phyloP scores from a whole-genome alignment of 2,888 invertebrate species.

The Lysandra bellargus region DNA sequence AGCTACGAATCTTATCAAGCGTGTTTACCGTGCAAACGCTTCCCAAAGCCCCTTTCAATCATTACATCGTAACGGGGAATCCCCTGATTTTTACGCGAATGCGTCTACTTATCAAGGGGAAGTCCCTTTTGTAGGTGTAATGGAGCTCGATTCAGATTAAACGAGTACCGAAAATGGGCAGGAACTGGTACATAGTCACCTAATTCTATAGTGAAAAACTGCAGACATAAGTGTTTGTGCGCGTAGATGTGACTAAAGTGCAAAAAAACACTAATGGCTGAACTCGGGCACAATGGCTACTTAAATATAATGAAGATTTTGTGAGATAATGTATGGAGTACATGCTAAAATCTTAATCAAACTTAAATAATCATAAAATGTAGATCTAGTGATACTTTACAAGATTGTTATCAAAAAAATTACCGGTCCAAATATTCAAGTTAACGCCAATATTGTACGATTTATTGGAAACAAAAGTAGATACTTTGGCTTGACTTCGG shows the following conservation, averaged over 20 bases:
- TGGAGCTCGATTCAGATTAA: neutral
- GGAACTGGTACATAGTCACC: too few relatives aligned
- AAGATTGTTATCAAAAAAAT: too few relatives aligned
- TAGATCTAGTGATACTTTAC: too few relatives aligned
- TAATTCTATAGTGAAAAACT: too few relatives aligned
- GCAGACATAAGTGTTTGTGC: too few relatives aligned
- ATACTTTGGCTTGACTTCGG: neutral
- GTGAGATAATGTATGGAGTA: neutral
- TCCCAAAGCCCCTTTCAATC: slow-evolving; percentile 17
- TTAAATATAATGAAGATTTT: neutral
- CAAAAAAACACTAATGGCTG: too few relatives aligned
- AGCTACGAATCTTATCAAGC: slow-evolving; percentile 22
- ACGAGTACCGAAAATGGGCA: neutral
- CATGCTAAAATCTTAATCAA: neutral
- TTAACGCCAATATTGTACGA: neutral
- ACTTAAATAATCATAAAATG: too few relatives aligned
- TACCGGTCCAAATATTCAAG: neutral
- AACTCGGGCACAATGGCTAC: too few relatives aligned
- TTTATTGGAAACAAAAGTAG: slow-evolving; percentile 2
- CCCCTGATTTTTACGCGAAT: slow-evolving; percentile 9
- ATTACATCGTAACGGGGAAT: neutral
- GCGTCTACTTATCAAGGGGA: neutral
- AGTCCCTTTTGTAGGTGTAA: neutral
- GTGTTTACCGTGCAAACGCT: neutral
- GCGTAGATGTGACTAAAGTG: too few relatives aligned